Evolutionary conservation across 2,888 invertebrate species (phyloP).

Genomic region (Lamellibrachia columna): DNA sequence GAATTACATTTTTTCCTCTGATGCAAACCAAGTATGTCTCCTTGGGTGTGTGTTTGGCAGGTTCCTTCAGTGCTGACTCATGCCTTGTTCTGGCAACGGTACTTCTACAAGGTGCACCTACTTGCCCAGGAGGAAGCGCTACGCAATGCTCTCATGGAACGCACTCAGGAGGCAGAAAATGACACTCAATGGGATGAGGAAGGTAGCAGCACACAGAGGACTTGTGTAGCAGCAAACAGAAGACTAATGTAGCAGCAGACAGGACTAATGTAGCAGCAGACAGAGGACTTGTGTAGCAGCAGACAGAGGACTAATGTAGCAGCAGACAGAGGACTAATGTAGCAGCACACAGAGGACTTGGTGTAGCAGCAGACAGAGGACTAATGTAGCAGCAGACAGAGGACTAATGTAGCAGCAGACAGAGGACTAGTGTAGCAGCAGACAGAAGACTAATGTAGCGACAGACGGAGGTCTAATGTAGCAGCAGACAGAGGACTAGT

Average conservation of each 20-base stretch:
- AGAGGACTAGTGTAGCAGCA: not conserved
- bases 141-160: slow-evolving; percentile 72
- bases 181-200: slow-evolving; percentile 59
- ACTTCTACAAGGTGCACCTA: slow-evolving; percentile 83
- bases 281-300: not conserved
- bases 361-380: not conserved
- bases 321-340: not conserved
- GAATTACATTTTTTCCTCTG: not conserved
- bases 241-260: slow-evolving; percentile 44
- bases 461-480: not conserved
- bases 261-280: slow-evolving; percentile 69
- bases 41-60: slow-evolving; percentile 52
- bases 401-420: not conserved
- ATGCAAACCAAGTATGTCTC: not conserved
- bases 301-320: not conserved
- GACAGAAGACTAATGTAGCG: not conserved
- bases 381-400: not conserved
- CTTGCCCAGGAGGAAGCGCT: slow-evolving; percentile 79
- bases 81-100: slow-evolving; percentile 83
- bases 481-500: not conserved
- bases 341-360: not conserved
- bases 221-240: slow-evolving; percentile 49
- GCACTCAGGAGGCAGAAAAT: slow-evolving; percentile 67
- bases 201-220: not conserved
- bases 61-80: slow-evolving; percentile 72